phyloP scores from a whole-genome alignment of 2,888 invertebrate species.

The Dynastes tityus region DNA sequence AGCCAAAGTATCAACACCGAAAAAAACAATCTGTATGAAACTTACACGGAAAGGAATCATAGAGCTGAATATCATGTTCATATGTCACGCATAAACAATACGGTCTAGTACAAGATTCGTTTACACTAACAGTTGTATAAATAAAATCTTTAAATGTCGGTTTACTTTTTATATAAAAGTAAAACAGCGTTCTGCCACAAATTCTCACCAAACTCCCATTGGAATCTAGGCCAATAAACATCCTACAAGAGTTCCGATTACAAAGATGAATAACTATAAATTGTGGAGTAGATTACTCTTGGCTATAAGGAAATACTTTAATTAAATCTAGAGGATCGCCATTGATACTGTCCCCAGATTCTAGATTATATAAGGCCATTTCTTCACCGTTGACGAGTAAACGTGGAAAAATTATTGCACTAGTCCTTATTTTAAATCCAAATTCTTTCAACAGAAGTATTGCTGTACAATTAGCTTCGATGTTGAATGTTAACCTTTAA shows the following conservation, averaged over 20 bases:
- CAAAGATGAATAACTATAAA: background rate
- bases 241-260: constrained; percentile 48
- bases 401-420: constrained; percentile 34
- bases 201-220: constrained; percentile 58
- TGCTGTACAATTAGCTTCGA: background rate
- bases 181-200: constrained; percentile 58
- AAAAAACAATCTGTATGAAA: background rate
- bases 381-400: constrained; percentile 44
- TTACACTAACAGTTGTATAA: constrained; percentile 47
- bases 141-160: constrained; percentile 58
- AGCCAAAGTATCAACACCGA: too few relatives aligned
- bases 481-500: constrained; percentile 30
- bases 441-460: constrained; percentile 23
- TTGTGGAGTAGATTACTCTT: constrained; percentile 39
- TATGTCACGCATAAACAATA: constrained; percentile 45
- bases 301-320: constrained; percentile 50
- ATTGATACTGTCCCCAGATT: constrained; percentile 30
- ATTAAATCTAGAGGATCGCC: constrained; percentile 42
- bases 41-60: background rate
- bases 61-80: constrained; percentile 47
- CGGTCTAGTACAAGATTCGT: constrained; percentile 35
- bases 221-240: constrained; percentile 57
- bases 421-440: constrained; percentile 5
- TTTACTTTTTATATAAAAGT: constrained; percentile 54
- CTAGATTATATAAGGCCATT: constrained; percentile 45